phyloP scores from a whole-genome alignment of 2,113 vertebrate genomes.

The Notarius lentiginosus region DNA sequence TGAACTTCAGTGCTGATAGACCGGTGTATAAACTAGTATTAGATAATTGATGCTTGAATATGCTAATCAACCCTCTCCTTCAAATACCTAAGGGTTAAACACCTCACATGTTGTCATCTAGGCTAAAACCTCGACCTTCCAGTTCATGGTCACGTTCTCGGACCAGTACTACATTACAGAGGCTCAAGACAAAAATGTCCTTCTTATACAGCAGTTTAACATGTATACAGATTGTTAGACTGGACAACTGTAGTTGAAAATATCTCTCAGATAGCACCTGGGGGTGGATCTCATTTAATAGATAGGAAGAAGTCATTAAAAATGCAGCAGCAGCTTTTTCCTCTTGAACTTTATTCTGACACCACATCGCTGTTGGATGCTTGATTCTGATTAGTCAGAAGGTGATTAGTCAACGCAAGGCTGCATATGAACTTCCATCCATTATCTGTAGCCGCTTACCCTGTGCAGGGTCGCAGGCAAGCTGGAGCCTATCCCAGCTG shows the following conservation, averaged over 20 bases:
- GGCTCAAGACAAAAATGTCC: neutral
- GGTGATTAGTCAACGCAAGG: neutral
- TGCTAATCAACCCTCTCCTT: neutral
- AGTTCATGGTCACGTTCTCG: neutral
- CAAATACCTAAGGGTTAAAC: slow-evolving; percentile 2
- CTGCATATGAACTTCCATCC: neutral
- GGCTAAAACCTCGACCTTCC: neutral
- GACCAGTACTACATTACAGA: slow-evolving; percentile 6
- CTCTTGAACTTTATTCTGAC: neutral
- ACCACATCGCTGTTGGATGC: neutral
- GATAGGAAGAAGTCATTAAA: neutral
- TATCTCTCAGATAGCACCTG: neutral
- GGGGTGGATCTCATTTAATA: neutral
- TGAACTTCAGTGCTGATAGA: neutral
- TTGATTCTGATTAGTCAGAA: neutral
- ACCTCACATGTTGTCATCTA: neutral
- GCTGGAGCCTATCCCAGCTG: too few species aligned
- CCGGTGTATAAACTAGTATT: neutral
- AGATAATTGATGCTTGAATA: slow-evolving; percentile 3
- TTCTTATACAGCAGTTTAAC: slow-evolving; percentile 16
- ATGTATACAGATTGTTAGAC: too few species aligned
- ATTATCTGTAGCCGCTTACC: too few species aligned
- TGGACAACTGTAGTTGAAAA: neutral
- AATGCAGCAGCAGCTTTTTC: neutral
- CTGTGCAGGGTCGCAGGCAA: too few species aligned